Percentiles rank a stretch among this genome's conserved stretches.
These are phyloP conservation scores for Platorchestia sp. DNA, from an alignment of 1,140 invertebrate genomes.

Conservation along the genomic window DNA sequence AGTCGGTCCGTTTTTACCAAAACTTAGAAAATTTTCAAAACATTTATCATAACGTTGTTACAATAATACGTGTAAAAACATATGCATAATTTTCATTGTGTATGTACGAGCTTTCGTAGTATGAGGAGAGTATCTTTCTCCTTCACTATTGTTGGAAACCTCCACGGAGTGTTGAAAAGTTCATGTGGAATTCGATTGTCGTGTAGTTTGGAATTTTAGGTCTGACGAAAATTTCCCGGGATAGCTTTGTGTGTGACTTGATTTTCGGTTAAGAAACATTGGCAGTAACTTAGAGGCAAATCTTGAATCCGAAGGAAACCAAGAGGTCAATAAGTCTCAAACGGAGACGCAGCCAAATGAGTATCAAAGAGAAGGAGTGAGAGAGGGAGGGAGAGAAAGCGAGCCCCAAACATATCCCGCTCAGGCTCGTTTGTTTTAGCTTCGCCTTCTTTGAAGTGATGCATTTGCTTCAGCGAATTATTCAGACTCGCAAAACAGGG, in stretches of 20 bases:
- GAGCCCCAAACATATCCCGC: conserved; percentile 4
- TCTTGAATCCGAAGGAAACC: background rate
- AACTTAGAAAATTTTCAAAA: too few species aligned
- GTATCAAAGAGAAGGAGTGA: background rate
- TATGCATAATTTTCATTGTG: too few species aligned
- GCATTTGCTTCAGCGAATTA: conserved; percentile 37
- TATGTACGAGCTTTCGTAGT: background rate
- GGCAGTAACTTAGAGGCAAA: background rate
- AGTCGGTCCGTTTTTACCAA: too few species aligned
- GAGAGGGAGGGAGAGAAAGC: background rate
- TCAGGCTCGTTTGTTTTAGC: conserved; percentile 33
- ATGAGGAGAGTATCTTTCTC: background rate
- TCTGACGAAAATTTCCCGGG: background rate
- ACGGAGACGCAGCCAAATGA: background rate
- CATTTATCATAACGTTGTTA: too few species aligned
- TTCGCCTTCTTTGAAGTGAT: conserved; percentile 24
- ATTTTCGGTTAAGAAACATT: background rate
- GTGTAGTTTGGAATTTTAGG: background rate
- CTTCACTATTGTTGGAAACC: background rate
- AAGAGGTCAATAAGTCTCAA: background rate
- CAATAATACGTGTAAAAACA: too few species aligned
- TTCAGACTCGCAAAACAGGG: conserved; percentile 41
- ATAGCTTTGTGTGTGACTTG: background rate
- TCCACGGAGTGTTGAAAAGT: background rate
- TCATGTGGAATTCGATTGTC: background rate